A percentile compares a stretch with the other conserved stretches of the same genome.
These are phyloP conservation scores for Micrastur ruficollis DNA, from an alignment of 2,797 vertebrate genomes.

Conservation along the genomic window DNA sequence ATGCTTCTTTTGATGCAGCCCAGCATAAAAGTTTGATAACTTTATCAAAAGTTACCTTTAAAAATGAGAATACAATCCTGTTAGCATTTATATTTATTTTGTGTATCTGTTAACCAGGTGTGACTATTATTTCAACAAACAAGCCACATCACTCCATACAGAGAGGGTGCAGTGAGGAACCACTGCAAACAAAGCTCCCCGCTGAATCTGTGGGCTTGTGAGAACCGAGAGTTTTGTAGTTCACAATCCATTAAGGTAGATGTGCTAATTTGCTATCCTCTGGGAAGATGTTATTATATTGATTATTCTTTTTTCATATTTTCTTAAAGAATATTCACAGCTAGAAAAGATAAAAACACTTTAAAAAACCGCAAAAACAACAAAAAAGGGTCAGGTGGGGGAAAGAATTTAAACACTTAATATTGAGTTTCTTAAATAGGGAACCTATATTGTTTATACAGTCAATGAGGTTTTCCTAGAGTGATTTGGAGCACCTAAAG, in stretches of 20 bases:
- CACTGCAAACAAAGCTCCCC: background rate
- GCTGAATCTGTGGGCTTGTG: background rate
- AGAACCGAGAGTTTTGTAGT: background rate
- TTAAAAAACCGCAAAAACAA: background rate
- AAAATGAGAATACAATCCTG: background rate
- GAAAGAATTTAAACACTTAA: background rate
- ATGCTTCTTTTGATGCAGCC: too few species aligned
- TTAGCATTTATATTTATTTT: background rate
- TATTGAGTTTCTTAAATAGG: background rate
- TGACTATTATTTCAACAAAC: background rate
- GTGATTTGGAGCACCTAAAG: background rate
- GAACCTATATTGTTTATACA: background rate
- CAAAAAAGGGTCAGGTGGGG: rapidly evolving
- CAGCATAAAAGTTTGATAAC: too few species aligned
- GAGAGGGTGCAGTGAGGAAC: background rate
- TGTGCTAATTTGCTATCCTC: background rate
- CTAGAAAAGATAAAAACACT: background rate
- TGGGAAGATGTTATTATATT: background rate
- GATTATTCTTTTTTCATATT: background rate
- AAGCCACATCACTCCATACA: background rate
- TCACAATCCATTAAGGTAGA: background rate
- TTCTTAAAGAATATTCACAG: background rate
- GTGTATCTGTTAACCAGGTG: background rate
- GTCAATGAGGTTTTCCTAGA: background rate
- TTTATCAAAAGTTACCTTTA: too few species aligned